Conservation (phyloP, 92 coral and sea anemone species). For the Scolanthus callimorphus region DNA sequence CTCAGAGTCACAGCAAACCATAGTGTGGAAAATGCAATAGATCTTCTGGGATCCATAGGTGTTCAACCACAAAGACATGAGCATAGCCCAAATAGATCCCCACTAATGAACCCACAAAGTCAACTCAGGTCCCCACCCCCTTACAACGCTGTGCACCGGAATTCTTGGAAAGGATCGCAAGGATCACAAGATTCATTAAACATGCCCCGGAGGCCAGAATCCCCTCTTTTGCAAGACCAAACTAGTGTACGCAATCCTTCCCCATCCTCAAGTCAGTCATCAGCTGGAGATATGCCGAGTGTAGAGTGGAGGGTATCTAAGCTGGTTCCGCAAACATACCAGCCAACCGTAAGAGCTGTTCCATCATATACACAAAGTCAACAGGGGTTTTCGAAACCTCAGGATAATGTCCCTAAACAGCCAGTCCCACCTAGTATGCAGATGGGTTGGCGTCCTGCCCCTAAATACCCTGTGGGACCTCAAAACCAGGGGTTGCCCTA, state of each 20-base stretch:
- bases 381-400: neutral
- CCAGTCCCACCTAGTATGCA: slow-evolving; percentile 48
- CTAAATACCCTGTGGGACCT: slow-evolving; percentile 17
- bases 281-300: slow-evolving; percentile 36
- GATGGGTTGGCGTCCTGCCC: slow-evolving; percentile 58
- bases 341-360: neutral
- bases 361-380: neutral
- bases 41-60: slow-evolving; percentile 35
- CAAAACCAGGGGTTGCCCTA: slow-evolving; percentile 7
- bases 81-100: slow-evolving; percentile 26
- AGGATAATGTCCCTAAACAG: slow-evolving; percentile 14
- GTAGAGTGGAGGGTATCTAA: slow-evolving; percentile 74
- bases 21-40: slow-evolving; percentile 67
- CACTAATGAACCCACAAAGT: slow-evolving; percentile 13
- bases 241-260: slow-evolving; percentile 6
- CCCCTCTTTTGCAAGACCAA: slow-evolving; percentile 58
- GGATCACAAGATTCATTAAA: slow-evolving; percentile 41
- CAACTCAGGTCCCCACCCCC: slow-evolving; percentile 76
- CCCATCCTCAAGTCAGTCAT: slow-evolving; percentile 8
- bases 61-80: slow-evolving; percentile 26
- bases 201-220: slow-evolving; percentile 64
- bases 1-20: slow-evolving; percentile 61
- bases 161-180: slow-evolving; percentile 81
- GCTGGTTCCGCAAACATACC: neutral
- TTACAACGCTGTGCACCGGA: slow-evolving; percentile 59